Evolutionary conservation across 1,140 invertebrate genomes (phyloP), one percentile per base, ranked within the genome.

Genomic region (Eubasilissa regina): DNA sequence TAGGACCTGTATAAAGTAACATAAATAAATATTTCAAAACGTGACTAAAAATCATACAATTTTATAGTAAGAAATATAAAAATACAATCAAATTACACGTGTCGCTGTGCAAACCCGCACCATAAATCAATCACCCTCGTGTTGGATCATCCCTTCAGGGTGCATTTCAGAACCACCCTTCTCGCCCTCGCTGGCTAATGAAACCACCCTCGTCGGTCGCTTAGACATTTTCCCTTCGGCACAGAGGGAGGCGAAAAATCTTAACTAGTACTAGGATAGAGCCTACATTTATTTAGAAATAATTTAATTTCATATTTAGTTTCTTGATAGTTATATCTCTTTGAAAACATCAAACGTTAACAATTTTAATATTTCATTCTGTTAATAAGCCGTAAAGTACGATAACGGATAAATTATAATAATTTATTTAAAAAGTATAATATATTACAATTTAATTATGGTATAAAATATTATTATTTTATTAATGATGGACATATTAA

Each of bases 61-160:
- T 35, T 35, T 1, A 6, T 35, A 3, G 1, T 35, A 35, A 1
- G 25, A 35, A 35, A 35, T 35, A 6, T 35, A 58, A n/a, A 15
- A 58, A 58, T 21, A 12, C 17, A 19, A 58, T 58, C 55, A 58
- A 58, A 58, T 58, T 21, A 58, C 55, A 58, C 21, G 15, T 58
- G 55, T 58, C 55, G 17, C 15, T 58, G 55, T 58, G 55, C 62
- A 66, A 66, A 66, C 62, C 62, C 62, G 62, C 62, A 66, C 35
- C 21, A 66, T 66, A 66, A 66, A 66, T 66, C 62, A 66, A 66
- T 66, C 62, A 66, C 62, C 35, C 62, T 17, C 62, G n/a, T 43
- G 9, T 43, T 44, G 43, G 13, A 43, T 66, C 21, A 66, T 66
- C 62, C 62, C 62, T 66, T 66, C 62, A 44, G 62, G 62, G 43